Conservation (phyloP, 2,113 vertebrate species). For the Oxygymnocypris stewartii region DNA sequence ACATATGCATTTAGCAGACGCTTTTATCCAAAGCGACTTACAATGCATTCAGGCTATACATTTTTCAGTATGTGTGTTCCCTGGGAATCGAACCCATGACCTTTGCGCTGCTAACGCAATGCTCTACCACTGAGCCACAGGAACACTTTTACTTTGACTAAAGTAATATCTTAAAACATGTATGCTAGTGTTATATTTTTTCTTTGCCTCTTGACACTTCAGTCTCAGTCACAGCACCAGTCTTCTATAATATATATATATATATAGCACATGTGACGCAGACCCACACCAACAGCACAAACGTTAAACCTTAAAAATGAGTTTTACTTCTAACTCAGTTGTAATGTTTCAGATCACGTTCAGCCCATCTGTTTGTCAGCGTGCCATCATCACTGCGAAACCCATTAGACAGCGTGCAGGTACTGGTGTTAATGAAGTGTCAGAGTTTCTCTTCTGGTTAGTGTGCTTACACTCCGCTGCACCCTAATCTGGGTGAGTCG, state of each 20-base stretch:
- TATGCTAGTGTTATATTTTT: not conserved
- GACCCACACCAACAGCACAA: not conserved
- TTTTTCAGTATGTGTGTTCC: too few relatives aligned
- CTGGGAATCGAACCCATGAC: too few relatives aligned
- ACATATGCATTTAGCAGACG: too few relatives aligned
- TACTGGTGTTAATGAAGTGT: constrained; percentile 54
- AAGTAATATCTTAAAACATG: not conserved
- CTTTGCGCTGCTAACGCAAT: too few relatives aligned
- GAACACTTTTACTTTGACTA: too few relatives aligned
- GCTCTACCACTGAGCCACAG: too few relatives aligned
- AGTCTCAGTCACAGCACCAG: not conserved
- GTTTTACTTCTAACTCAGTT: too few relatives aligned
- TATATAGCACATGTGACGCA: not conserved
- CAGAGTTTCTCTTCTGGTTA: constrained; percentile 31
- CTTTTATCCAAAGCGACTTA: too few relatives aligned
- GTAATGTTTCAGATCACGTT: not conserved
- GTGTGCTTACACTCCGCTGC: constrained; percentile 39
- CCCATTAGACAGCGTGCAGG: constrained; percentile 40
- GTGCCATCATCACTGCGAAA: constrained; percentile 15
- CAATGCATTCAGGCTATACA: too few relatives aligned
- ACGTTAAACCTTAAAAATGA: not conserved
- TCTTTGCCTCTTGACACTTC: not conserved
- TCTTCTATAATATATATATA: not conserved
- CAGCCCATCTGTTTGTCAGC: constrained; percentile 39
- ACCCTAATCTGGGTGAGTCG: constrained; percentile 44